Evolutionary conservation across 2,888 invertebrate genomes (phyloP), one percentile per base, ranked within the genome.

Genomic region (Drosophila mayaguana): DNA sequence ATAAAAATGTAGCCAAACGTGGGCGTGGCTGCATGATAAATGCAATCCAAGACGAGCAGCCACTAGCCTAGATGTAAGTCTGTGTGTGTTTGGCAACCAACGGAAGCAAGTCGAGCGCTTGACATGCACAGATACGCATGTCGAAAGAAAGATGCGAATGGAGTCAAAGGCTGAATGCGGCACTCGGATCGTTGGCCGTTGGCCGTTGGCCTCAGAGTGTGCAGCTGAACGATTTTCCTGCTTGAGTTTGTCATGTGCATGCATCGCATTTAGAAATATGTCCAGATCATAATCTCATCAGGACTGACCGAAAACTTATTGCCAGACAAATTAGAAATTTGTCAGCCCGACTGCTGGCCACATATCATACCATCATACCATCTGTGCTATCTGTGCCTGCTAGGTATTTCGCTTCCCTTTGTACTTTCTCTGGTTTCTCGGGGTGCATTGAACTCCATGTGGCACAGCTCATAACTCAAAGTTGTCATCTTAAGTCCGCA

Each of bases 241-340:
- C 63, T 56, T 55, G 54, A 70, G 71, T 75, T 75, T 80, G 80
- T 62, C 87, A 83, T 78, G 65, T 81, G 76, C 87, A 83, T 40
- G 78, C 65, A 59, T 59, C 60, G 51, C 48, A 59, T 53, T 68
- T 69, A 59, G 81, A 78, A 77, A 80, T 80, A 80, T 75, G 71
- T 53, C 59, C 43, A 82, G 81, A 78, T 83, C 87, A 74, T 71
- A 77, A 84, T 89, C 86, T 42, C 53, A 71, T 71, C 60, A 63
- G 53, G 66, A 67, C 62, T 69, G 72, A 64, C 55, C 78, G 18
- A 77, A 64, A 79, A 78, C 57, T 72, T 78, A 72, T 76, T 72
- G 76, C 68, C 60, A 61, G 87, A 89, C 81, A 86, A 84, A 84
- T 89, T 87, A 83, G 64, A 86, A 84, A 76, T 65, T 83, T 78